Percentiles rank a stretch among this genome's conserved stretches.
phyloP scores from a whole-genome alignment of 2,888 invertebrate genomes.

The Torymus texanus region DNA sequence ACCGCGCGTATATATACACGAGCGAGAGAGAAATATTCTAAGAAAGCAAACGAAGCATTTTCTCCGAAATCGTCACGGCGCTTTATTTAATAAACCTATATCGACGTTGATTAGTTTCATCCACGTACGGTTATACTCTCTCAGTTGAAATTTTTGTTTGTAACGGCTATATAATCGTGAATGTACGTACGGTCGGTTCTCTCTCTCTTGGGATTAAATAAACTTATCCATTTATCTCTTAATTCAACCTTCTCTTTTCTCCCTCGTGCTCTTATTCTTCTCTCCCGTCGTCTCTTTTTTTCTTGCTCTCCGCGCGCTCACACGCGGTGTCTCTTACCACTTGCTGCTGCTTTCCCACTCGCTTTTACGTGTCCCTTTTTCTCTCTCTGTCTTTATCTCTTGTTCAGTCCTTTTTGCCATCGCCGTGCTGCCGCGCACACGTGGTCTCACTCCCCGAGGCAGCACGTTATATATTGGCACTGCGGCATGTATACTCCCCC shows the following conservation, averaged over 20 bases:
- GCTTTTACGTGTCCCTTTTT: slow-evolving; percentile 20
- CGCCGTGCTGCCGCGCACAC: not conserved
- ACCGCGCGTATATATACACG: too few species aligned
- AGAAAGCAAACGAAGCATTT: too few species aligned
- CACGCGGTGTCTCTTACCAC: not conserved
- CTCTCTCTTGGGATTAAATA: slow-evolving; percentile 33
- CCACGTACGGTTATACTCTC: too few species aligned
- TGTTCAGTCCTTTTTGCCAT: slow-evolving; percentile 17
- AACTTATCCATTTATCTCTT: slow-evolving; percentile 53
- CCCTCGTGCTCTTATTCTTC: not conserved
- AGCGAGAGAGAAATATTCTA: too few species aligned
- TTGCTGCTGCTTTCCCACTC: slow-evolving; percentile 34
- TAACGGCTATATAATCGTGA: too few species aligned
- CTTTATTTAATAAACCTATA: too few species aligned
- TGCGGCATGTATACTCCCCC: not conserved
- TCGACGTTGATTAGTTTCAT: too few species aligned
- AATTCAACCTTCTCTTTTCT: slow-evolving; percentile 44
- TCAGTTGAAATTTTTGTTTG: too few species aligned
- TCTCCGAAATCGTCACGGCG: too few species aligned
- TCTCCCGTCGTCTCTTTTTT: slow-evolving; percentile 10
- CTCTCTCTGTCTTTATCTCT: not conserved
- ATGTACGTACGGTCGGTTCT: slow-evolving; percentile 11
- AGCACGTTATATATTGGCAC: too few species aligned
- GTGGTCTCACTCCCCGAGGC: too few species aligned
- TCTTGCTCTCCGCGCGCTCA: not conserved